Conservation (phyloP, 2,113 vertebrate species). For the Myodes glareolus region DNA sequence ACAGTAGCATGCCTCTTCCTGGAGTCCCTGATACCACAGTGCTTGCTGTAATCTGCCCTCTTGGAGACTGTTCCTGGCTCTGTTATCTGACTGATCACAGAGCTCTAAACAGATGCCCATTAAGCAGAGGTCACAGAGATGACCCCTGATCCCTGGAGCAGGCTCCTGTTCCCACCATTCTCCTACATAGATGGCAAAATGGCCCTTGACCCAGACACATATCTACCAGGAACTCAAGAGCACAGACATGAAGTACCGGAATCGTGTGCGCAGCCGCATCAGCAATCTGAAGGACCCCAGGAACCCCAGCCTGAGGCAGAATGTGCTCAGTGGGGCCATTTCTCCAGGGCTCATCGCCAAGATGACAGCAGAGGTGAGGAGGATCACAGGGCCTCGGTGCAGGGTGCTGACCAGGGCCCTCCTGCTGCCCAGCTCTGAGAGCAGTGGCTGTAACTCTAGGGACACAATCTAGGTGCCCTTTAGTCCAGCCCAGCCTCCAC, state of each 20-base stretch:
- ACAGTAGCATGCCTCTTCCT: neutral
- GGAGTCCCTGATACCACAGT: neutral
- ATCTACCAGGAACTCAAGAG: constrained; percentile 96
- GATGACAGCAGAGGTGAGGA: constrained; percentile 95
- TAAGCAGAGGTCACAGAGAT: neutral
- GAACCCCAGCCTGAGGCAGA: constrained; percentile 93
- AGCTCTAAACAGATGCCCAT: neutral
- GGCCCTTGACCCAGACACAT: constrained; percentile 89
- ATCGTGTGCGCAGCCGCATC: constrained; percentile 96
- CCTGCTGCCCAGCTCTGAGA: neutral
- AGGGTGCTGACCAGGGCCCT: neutral
- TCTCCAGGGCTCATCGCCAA: constrained; percentile 90
- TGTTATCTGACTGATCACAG: neutral
- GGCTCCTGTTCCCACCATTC: neutral
- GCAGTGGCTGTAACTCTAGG: neutral
- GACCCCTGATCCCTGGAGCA: neutral
- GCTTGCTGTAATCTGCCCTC: neutral
- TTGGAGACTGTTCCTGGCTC: neutral
- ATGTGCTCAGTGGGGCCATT: constrained; percentile 93
- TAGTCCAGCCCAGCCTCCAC: neutral
- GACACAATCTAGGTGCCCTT: neutral
- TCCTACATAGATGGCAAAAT: neutral
- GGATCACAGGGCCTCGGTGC: fast-evolving
- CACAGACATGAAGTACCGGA: constrained; percentile 98
- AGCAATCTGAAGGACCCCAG: constrained; percentile 99